Percentiles rank a stretch among this genome's conserved stretches.
These are phyloP conservation scores for Platyscelio sp. DNA, from an alignment of 2,888 invertebrate species.

Conservation along the genomic window DNA sequence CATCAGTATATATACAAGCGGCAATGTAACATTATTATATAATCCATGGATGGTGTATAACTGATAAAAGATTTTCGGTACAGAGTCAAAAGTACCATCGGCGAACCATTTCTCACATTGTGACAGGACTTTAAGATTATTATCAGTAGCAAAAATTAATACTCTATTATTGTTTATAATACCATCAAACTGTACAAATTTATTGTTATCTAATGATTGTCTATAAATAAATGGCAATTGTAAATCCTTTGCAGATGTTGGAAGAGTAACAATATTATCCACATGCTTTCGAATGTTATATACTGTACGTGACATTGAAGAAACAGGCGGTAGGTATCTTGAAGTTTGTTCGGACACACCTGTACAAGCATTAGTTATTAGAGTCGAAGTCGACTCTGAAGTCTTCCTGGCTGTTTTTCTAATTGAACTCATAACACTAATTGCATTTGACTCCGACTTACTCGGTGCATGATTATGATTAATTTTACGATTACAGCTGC, in stretches of 20 bases:
- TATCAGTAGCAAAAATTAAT: background rate
- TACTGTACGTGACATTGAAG: background rate
- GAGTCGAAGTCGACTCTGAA: too few species aligned
- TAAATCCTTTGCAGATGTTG: background rate
- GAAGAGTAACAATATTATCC: background rate
- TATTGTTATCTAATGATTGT: background rate
- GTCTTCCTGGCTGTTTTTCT: too few species aligned
- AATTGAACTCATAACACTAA: too few species aligned
- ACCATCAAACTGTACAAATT: background rate
- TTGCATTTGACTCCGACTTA: too few species aligned
- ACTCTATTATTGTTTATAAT: background rate
- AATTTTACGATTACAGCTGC: too few species aligned
- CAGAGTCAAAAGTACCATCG: background rate
- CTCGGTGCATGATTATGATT: too few species aligned
- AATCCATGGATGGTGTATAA: constrained; percentile 17
- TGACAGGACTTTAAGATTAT: background rate
- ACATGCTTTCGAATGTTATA: background rate
- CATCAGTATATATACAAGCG: constrained; percentile 16
- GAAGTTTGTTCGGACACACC: too few species aligned
- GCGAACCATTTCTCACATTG: constrained; percentile 4
- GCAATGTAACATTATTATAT: background rate
- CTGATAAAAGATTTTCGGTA: background rate
- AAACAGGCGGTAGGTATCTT: too few species aligned
- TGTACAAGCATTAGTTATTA: too few species aligned
- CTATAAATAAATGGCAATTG: background rate